Base-by-base conservation (phyloP, 1,140 invertebrate species). In the Caerostris extrusa region DNA sequence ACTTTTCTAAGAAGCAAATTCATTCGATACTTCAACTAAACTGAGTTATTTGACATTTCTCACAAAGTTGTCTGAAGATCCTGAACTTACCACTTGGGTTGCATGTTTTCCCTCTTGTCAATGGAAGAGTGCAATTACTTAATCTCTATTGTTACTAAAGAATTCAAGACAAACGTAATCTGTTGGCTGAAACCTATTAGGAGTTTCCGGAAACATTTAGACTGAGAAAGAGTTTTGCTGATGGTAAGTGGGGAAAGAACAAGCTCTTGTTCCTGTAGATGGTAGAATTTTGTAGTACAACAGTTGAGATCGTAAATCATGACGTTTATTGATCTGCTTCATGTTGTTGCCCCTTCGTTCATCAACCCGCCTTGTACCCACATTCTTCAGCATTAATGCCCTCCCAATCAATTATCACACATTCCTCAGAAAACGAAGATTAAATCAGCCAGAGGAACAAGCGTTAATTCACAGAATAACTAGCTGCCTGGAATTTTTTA, bases 321-420 rank as follows among this genome's bases (percentile, higher is more conserved):
- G 71, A 12, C 71, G 71, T 53, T 77, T 77, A 77, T 77, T 77
- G 71, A 77, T 77, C 53, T 77, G 50, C 34, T 77, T 77, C 71
- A 77, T 77, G 71, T 77, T 77, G 71, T 77, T 77, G 71, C 34
- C 71, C 71, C 34, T 77, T 77, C 71, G 34, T 77, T 77, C 71
- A 77, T 50, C 34, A 77, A 50, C 50, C n/a, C 17, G 67, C 67
- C 67, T 69, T 34, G 67, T 19, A 69, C 67, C 71, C 71, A 77
- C 50, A 77, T 77, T 77, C 50, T 12, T 77, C 4, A 3, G 71
- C 71, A 50, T 77, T 77, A 77, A 77, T 77, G 71, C 71, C 34
- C 71, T 50, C 71, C 71, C 71, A 77, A 77, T 77, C 50, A 53
- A 77, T 77, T 77, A 77, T 77, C 50, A 77, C 50, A 8, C 34